Evolutionary conservation across 2,888 invertebrate genomes (phyloP).

Genomic region (Pristionchus arcanus): DNA sequence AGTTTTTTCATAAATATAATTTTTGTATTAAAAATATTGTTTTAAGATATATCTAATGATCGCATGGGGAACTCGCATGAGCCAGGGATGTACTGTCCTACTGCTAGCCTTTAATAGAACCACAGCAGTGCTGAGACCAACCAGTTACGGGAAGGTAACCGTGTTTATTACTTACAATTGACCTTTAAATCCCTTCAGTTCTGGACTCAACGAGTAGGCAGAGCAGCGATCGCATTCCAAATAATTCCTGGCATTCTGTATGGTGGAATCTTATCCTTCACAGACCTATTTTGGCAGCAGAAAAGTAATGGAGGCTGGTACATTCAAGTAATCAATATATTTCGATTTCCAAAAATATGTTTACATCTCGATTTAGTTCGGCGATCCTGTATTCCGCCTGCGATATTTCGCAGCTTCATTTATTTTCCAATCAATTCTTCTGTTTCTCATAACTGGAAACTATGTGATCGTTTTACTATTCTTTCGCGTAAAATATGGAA

Average conservation of each 20-base stretch:
- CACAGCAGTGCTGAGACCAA: conserved; percentile 29
- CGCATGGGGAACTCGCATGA: conserved; percentile 45
- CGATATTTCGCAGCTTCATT: conserved; percentile 9
- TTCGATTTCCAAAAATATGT: neutral
- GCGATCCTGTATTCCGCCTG: neutral
- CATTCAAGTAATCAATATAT: conserved; percentile 18
- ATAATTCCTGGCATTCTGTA: conserved; percentile 7
- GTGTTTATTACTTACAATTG: neutral
- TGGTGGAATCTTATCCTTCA: neutral
- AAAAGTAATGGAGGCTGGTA: conserved; percentile 43
- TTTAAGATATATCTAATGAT: conserved; percentile 38
- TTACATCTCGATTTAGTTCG: neutral
- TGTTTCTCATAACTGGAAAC: neutral
- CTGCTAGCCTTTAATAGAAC: conserved; percentile 41
- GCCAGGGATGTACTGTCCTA: conserved; percentile 31
- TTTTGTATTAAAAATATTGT: too few relatives aligned
- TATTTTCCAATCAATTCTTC: neutral
- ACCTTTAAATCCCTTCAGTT: neutral
- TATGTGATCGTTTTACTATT: conserved; percentile 2
- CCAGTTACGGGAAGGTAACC: conserved; percentile 12
- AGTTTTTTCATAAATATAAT: neutral
- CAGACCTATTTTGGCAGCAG: neutral
- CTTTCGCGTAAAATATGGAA: neutral
- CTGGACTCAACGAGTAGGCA: neutral
- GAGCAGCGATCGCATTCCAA: neutral